Conservation (phyloP, 2,797 vertebrate species). For the Etheostoma nigrum region DNA sequence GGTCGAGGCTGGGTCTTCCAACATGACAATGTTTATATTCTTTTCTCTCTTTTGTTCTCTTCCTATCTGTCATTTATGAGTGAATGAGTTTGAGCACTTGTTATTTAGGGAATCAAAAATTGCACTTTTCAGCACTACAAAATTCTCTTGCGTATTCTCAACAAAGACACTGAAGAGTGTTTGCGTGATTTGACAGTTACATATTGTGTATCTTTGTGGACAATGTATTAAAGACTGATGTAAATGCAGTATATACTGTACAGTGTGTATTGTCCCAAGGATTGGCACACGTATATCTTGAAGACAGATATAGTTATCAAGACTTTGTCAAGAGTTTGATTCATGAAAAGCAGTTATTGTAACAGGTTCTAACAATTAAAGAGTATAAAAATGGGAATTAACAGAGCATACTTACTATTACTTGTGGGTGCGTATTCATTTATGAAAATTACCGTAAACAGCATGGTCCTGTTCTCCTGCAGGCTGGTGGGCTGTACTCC, state of each 20-base stretch:
- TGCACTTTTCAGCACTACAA: not conserved
- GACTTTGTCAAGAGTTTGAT: not conserved
- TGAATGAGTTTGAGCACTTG: not conserved
- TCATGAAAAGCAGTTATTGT: not conserved
- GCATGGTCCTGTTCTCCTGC: conserved; percentile 96
- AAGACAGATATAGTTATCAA: not conserved
- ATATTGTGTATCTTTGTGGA: not conserved
- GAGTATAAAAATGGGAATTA: not conserved
- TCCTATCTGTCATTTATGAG: not conserved
- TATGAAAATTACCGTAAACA: conserved; percentile 90
- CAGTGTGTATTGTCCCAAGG: not conserved
- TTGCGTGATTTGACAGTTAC: too few species aligned
- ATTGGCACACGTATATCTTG: not conserved
- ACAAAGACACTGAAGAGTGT: not conserved
- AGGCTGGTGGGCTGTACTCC: conserved; percentile 94
- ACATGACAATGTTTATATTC: not conserved
- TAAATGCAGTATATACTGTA: not conserved
- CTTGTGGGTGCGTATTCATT: not conserved
- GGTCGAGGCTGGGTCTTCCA: too few species aligned
- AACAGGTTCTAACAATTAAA: not conserved
- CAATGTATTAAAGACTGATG: not conserved
- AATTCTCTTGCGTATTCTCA: conserved; percentile 1
- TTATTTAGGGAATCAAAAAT: conserved; percentile 9
- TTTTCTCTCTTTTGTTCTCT: conserved; percentile 8
- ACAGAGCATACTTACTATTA: not conserved